These are phyloP conservation scores for Stegodyphus mimosarum DNA, from an alignment of 1,140 invertebrate genomes.

Conservation along the genomic window DNA sequence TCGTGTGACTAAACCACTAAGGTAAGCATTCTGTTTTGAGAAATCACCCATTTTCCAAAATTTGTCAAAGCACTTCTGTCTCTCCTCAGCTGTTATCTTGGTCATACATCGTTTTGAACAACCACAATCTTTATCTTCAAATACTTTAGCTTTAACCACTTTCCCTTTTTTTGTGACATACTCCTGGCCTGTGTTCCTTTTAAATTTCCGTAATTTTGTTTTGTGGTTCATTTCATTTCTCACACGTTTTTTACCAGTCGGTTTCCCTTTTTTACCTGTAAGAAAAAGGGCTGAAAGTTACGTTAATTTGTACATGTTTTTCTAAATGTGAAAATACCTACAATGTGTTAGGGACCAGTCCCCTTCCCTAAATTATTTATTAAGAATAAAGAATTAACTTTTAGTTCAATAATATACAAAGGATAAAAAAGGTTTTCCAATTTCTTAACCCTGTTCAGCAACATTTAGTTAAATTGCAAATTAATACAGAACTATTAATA, in stretches of 20 bases:
- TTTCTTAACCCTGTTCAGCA: too few species aligned
- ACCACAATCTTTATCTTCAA: slow-evolving; percentile 54
- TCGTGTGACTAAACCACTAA: slow-evolving; percentile 51
- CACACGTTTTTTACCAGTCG: slow-evolving; percentile 56
- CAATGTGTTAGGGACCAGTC: background rate
- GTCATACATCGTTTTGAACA: slow-evolving; percentile 43
- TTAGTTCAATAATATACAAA: too few species aligned
- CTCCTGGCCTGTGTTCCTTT: slow-evolving; percentile 54
- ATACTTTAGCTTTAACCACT: slow-evolving; percentile 45
- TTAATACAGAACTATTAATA: too few species aligned
- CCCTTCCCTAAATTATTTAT: background rate
- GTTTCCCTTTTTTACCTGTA: slow-evolving; percentile 56
- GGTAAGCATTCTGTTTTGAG: slow-evolving; percentile 56
- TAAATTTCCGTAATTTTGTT: slow-evolving; percentile 54
- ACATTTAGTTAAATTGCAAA: too few species aligned
- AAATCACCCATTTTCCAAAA: slow-evolving; percentile 58
- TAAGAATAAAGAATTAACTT: too few species aligned
- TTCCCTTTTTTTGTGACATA: slow-evolving; percentile 54
- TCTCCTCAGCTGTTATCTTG: slow-evolving; percentile 33
- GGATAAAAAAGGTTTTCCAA: too few species aligned
- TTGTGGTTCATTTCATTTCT: slow-evolving; percentile 60
- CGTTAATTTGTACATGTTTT: slow-evolving; percentile 1
- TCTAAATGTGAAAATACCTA: slow-evolving; percentile 14
- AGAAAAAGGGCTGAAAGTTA: slow-evolving; percentile 48
- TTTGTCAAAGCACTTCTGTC: slow-evolving; percentile 51